Evolutionary conservation across 1,140 invertebrate genomes (phyloP), one percentile per base, ranked within the genome.

Genomic region (Cotesia vestalis): DNA sequence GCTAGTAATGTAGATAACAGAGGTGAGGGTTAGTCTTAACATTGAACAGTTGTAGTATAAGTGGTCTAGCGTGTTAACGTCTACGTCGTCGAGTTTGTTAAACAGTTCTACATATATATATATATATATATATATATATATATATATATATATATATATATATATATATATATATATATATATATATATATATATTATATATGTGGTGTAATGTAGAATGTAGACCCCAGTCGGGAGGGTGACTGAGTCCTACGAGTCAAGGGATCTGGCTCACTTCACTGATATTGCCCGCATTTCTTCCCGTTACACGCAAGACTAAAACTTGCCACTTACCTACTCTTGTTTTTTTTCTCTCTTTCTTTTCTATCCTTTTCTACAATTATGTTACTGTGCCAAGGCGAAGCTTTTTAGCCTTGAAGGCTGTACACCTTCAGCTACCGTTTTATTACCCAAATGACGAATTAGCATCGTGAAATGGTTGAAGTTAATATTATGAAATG

Each of bases 371-470:
- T 68, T 55, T 73, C 70, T 72, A 71, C 75, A 83, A 82, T 78
- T 75, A 81, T 83, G 83, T 83, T 81, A 84, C 78, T 82, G 71
- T 83, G 82, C 81, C 83, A 84, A 83, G 83, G 83, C 75, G 76
- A 75, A 77, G 77, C 77, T 78, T 81, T 78, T 46, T 46, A 46
- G 40, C 40, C 40, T 46, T 46, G 40, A 77, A 53, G 70, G 71
- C 75, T 75, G 73, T 78, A 80, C 75, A 78, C 73, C 76, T 79
- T 79, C 78, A 12, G 52, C 78, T 74, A 83, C 76, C 77, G 75
- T 76, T 68, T 79, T 80, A 77, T 82, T 81, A 77, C 77, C 76
- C 76, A 71, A 40, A 69, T 51, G 11, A 27, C 55, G 27, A 70
- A 74, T n/a, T n/a, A 53, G 62, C 20, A 27, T 27, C 27, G 27